Evolutionary conservation across 53 echinoderm and acorn worm genomes (phyloP), one percentile per base, ranked within the genome.

Genomic region (Hippasteria phrygiana): DNA sequence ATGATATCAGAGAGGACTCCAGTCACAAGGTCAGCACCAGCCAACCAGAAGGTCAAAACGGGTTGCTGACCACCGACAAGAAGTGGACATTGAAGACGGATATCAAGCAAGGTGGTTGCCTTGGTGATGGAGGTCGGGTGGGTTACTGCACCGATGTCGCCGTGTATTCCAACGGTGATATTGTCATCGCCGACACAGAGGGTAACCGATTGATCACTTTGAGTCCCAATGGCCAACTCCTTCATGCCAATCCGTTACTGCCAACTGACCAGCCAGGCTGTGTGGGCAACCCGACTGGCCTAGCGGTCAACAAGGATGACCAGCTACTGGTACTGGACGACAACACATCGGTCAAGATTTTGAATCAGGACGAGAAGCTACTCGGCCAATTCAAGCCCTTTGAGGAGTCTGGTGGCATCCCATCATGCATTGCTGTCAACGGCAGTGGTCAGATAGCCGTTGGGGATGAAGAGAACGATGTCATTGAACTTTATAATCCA

Each of bases 361-460:
- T 81, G 17, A 43, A 29, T 62, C 81, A 22, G 32, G 43, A 64
- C 16, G 42, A 17, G 3, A 26, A 65, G 27, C 63, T 81, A 6
- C 2, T 81, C 32, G 16, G 43, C 5, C 5, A 65, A 28, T 81
- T 81, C 43, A 65, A 64, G 32, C 45, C 81, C 4, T 18, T 62
- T 16, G 43, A 26, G 43, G 64, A 63, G 31, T 64, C 38, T 10
- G 43, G 75, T 17, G 81, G 63, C 31, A 14, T 65, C 81, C 63
- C 63, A 65, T 63, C 81, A 65, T 81, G 81, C 81, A 65, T 81
- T 81, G 45, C 81, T 13, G 81, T 65, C 13, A 65, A 65, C 39
- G 43, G 31, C 43, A 28, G 65, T 29, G 64, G 81, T 43, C 63
- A 65, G 46, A 81, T 65, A 43, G 81, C 81, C 27, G 62, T 81